These are phyloP conservation scores for Drosophila punjabiensis DNA, from an alignment of 1,140 invertebrate species.

Conservation along the genomic window DNA sequence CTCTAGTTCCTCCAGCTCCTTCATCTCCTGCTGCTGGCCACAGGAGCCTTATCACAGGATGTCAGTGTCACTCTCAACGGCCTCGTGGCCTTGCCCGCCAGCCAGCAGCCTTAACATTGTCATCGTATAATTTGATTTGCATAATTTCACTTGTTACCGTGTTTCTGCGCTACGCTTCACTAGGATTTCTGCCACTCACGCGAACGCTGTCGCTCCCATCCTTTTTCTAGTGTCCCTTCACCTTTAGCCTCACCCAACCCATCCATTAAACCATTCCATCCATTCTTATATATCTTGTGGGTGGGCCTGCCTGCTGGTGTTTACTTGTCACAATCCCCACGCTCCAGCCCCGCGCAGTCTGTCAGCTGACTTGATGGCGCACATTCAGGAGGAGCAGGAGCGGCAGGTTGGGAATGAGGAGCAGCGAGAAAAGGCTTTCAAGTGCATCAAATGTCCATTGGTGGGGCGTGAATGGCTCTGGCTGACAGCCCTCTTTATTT, in stretches of 20 bases:
- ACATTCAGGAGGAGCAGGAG: conserved; percentile 31
- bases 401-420: neutral
- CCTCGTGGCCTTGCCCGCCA: conserved; percentile 62
- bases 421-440: conserved; percentile 65
- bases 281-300: conserved; percentile 3
- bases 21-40: conserved; percentile 8
- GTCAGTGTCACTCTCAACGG: conserved; percentile 32
- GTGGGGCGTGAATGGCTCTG: conserved; percentile 54
- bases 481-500: conserved; percentile 31
- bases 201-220: neutral
- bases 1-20: neutral
- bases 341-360: conserved; percentile 6
- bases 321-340: conserved; percentile 53
- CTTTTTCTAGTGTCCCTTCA: conserved; percentile 54
- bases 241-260: conserved; percentile 4
- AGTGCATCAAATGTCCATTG: conserved; percentile 78
- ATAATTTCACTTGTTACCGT: conserved; percentile 76
- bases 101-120: conserved; percentile 71
- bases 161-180: conserved; percentile 47
- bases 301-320: conserved; percentile 24
- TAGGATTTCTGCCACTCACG: conserved; percentile 21
- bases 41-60: conserved; percentile 31
- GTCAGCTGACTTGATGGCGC: conserved; percentile 71
- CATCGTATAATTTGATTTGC: conserved; percentile 83
- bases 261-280: neutral